Evolutionary conservation across 2,113 vertebrate genomes (phyloP).

Genomic region (Gadus macrocephalus): DNA sequence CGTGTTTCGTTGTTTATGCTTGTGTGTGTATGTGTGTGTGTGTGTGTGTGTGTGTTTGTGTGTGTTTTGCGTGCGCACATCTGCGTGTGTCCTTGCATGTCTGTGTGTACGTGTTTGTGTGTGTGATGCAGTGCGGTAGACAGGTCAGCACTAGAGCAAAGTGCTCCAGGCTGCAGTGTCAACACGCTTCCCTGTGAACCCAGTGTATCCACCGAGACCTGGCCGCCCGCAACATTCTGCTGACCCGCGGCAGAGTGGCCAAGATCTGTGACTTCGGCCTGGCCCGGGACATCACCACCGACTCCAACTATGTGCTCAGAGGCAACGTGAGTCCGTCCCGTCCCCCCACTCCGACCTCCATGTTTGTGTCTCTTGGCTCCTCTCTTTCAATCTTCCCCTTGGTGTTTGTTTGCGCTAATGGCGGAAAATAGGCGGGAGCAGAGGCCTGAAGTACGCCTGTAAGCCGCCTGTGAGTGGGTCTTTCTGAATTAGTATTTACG

Average conservation of each 20-base stretch:
- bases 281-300: conserved; percentile 95
- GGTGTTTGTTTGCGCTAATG: neutral
- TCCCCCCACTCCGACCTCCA: neutral
- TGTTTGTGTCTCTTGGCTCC: neutral
- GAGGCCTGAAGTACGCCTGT: neutral
- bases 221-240: conserved; percentile 93
- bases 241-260: conserved; percentile 92
- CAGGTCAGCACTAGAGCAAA: neutral
- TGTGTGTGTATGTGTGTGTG: neutral
- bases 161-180: neutral
- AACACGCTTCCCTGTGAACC: conserved; percentile 15
- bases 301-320: conserved; percentile 94
- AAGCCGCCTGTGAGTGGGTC: neutral
- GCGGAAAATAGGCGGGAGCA: neutral
- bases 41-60: conserved; percentile 1
- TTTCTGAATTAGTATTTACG: neutral
- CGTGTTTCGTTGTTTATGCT: neutral
- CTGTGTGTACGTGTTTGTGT: neutral
- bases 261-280: conserved; percentile 99
- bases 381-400: neutral
- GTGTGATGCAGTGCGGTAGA: neutral
- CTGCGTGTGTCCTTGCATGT: neutral
- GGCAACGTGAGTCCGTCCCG: conserved; percentile 86
- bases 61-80: neutral
- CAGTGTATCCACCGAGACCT: conserved; percentile 98